Evolutionary conservation across 2,888 invertebrate species (phyloP).

Genomic region (Eilema caniola): DNA sequence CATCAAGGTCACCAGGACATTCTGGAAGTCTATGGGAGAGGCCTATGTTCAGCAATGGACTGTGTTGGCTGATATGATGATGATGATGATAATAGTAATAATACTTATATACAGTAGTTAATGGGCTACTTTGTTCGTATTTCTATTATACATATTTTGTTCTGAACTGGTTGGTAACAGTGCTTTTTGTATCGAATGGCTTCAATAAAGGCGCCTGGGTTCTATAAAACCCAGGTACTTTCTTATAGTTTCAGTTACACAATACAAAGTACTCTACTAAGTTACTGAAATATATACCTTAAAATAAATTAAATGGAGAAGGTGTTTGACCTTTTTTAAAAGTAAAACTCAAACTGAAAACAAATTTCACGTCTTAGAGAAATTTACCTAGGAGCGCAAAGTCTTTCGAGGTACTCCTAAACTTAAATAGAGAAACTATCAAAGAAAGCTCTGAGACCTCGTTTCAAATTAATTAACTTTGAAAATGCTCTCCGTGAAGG

Average conservation of each 20-base stretch:
- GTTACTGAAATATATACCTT: not conserved
- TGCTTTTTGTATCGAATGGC: not conserved
- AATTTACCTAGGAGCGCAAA: slow-evolving; percentile 10
- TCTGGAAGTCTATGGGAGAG: too few relatives aligned
- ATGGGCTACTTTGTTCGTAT: too few relatives aligned
- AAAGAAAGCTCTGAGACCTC: slow-evolving; percentile 12
- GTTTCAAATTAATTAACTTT: slow-evolving; percentile 14
- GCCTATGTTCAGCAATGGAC: too few relatives aligned
- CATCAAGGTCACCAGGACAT: too few relatives aligned
- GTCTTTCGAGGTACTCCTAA: slow-evolving; percentile 12
- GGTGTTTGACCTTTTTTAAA: not conserved
- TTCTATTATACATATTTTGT: too few relatives aligned
- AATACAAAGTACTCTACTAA: not conserved
- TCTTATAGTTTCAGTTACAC: not conserved
- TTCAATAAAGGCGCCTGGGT: not conserved
- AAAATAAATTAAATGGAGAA: not conserved
- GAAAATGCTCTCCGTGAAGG: not conserved
- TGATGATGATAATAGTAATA: too few relatives aligned
- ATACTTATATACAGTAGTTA: too few relatives aligned
- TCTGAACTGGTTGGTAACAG: too few relatives aligned
- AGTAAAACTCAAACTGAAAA: slow-evolving; percentile 10
- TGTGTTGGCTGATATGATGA: too few relatives aligned
- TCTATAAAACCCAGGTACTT: not conserved
- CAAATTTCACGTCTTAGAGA: slow-evolving; percentile 10
- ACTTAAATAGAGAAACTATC: slow-evolving; percentile 23